Percentiles rank a stretch among this genome's conserved stretches.
These are phyloP conservation scores for Orbicella faveolata DNA, from an alignment of 64 coral and sea anemone genomes.

Conservation along the genomic window DNA sequence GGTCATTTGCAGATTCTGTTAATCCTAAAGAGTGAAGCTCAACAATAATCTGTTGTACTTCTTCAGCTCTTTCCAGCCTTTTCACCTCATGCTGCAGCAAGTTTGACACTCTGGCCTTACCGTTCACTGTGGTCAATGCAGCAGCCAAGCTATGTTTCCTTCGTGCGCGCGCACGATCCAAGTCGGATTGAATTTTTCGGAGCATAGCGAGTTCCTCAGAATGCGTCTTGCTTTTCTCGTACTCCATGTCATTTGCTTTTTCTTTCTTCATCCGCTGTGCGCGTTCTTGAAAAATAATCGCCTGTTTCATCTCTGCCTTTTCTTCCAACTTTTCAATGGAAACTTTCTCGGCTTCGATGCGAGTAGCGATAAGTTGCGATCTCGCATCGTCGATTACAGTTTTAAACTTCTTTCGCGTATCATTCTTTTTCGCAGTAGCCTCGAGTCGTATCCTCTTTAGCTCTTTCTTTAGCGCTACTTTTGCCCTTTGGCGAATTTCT, in stretches of 20 bases:
- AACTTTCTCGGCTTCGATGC: conserved; percentile 79
- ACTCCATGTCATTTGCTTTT: conserved; percentile 26
- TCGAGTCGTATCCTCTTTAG: conserved; percentile 37
- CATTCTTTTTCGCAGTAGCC: conserved; percentile 51
- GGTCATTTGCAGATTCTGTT: conserved; percentile 36
- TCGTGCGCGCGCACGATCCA: conserved; percentile 68
- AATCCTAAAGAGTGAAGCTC: conserved; percentile 61
- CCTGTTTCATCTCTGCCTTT: conserved; percentile 51
- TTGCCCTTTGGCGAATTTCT: conserved; percentile 55
- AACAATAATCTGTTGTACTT: conserved; percentile 70
- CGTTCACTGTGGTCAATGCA: conserved; percentile 39
- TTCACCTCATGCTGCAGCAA: conserved; percentile 66
- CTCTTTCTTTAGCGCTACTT: conserved; percentile 38
- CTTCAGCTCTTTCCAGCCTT: conserved; percentile 67
- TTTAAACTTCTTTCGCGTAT: conserved; percentile 63
- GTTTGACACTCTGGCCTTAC: conserved; percentile 59
- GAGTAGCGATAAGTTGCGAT: conserved; percentile 61
- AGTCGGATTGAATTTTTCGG: conserved; percentile 71
- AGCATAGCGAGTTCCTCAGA: conserved; percentile 57
- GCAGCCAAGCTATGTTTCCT: conserved; percentile 60
- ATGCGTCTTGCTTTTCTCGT: conserved; percentile 21
- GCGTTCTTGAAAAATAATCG: conserved; percentile 56
- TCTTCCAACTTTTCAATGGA: conserved; percentile 71
- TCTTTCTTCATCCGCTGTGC: conserved; percentile 45
- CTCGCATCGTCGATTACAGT: conserved; percentile 63